Evolutionary conservation across 2,888 invertebrate species (phyloP), one percentile per base, ranked within the genome.

Genomic region (Eulithis prunata): DNA sequence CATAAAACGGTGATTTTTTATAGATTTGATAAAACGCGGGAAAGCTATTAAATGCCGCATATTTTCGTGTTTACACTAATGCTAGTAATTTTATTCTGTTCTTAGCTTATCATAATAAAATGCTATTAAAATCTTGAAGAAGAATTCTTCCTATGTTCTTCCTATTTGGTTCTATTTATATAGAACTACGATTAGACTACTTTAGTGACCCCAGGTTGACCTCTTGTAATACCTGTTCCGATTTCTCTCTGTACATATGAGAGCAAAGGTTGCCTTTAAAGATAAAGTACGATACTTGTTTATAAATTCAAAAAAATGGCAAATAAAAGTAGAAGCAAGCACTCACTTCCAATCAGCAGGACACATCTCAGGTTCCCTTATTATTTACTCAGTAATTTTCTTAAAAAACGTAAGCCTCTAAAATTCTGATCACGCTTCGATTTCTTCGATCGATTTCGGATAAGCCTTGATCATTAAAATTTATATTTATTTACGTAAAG

Each of bases 401-500:
- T 67, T 72, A 56, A 75, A 80, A 81, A 80, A 78, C 78, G 46
- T 73, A 69, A 68, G 65, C 74, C 66, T 66, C 67, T 69, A 78
- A 80, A 83, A 88, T 82, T 86, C 84, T 73, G 85, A 85, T 87
- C 86, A 83, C 76, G 85, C 78, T 79, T 78, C 78, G 79, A 83
- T 84, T 80, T 79, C 74, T 77, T 79, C 75, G 85, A 86, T 87
- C 81, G 85, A 81, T 78, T 72, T 70, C 76, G 80, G 89, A 90
- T 90, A 89, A 88, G 81, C 69, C 71, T 66, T 59, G 77, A 71
- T 77, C 80, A 80, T 83, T 82, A 79, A 80, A 81, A 81, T 74
- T 77, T 81, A 79, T 84, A 86, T 80, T 84, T 88, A 88, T 88
- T 88, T 88, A 88, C 87, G 85, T 87, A 89, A 88, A 80, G 82